Evolutionary conservation across 2,888 invertebrate genomes (phyloP), one percentile per base, ranked within the genome.

Genomic region (Cremastinae sp.): DNA sequence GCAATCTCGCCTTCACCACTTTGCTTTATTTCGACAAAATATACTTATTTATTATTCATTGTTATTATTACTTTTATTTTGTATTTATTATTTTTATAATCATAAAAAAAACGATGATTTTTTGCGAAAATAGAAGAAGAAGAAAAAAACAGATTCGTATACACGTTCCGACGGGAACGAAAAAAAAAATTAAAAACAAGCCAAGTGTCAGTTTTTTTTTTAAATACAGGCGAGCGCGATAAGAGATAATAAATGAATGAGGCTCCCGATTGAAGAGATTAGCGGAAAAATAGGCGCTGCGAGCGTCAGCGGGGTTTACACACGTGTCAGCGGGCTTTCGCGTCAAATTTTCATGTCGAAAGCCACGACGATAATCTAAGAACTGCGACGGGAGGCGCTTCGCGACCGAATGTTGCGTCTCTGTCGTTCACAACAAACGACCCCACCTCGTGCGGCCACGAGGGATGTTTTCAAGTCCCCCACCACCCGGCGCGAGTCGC

Each of bases 351-450:
- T 54, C 28, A 43, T 61, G 54, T 75, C 77, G 69, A 76, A 80
- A 53, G 65, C 73, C 75, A 78, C 80, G 76, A 79, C 75, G 74
- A n/a, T n/a, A n/a, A 43, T 28, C 53, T n/a, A n/a, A 10, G 75
- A 69, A 47, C 77, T 71, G 76, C 74, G 71, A 82, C 81, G 82
- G 75, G 80, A 80, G 79, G 80, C 81, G 79, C 75, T 59, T 80
- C 79, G 76, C 81, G 78, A 81, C 80, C 81, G 82, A 83, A 80
- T 80, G 80, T 80, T 81, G 74, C 77, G 79, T 79, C 75, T 78
- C 76, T 73, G 53, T 77, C 74, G 79, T 70, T 78, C 79, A 82
- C 81, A 82, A 83, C 82, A 82, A 82, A 81, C 75, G 71, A 80
- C 78, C 78, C 71, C 79, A 69, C 74, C 51, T 45, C 47, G 28